phyloP scores from a whole-genome alignment of 2,888 invertebrate species.

The Steromphala cineraria region DNA sequence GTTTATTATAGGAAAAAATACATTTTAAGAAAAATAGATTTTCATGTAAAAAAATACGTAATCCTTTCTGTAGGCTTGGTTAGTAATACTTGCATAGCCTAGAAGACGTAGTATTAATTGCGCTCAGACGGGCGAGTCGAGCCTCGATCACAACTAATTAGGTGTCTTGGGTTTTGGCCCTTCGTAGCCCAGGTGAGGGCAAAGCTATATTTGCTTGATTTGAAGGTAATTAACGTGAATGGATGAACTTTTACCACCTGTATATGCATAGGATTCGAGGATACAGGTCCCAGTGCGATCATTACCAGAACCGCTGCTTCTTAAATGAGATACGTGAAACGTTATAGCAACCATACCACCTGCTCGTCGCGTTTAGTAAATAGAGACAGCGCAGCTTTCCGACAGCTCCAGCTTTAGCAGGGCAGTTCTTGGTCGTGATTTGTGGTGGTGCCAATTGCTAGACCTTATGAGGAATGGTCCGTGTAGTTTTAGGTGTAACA shows the following conservation, averaged over 20 bases:
- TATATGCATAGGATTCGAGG: conserved; percentile 5
- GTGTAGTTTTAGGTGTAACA: neutral
- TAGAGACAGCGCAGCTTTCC: neutral
- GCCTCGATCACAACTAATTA: conserved; percentile 8
- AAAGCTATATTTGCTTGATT: conserved; percentile 2
- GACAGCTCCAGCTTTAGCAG: neutral
- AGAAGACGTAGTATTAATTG: neutral
- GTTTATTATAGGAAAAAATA: neutral
- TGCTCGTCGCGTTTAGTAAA: neutral
- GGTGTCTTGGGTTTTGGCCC: conserved; percentile 6
- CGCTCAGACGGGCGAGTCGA: neutral
- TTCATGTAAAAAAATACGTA: neutral
- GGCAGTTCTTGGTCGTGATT: neutral
- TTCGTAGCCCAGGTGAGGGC: neutral
- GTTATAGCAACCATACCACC: neutral
- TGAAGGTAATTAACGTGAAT: conserved; percentile 10
- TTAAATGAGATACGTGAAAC: conserved; percentile 2
- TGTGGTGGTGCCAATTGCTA: neutral
- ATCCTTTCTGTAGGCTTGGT: neutral
- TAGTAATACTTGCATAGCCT: neutral
- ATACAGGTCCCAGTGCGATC: neutral
- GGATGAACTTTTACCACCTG: conserved; percentile 8
- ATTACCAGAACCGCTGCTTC: neutral
- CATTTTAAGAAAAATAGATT: conserved; percentile 4
- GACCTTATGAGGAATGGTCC: neutral